phyloP scores from a whole-genome alignment of 2,113 vertebrate species.

The Coturnix japonica region DNA sequence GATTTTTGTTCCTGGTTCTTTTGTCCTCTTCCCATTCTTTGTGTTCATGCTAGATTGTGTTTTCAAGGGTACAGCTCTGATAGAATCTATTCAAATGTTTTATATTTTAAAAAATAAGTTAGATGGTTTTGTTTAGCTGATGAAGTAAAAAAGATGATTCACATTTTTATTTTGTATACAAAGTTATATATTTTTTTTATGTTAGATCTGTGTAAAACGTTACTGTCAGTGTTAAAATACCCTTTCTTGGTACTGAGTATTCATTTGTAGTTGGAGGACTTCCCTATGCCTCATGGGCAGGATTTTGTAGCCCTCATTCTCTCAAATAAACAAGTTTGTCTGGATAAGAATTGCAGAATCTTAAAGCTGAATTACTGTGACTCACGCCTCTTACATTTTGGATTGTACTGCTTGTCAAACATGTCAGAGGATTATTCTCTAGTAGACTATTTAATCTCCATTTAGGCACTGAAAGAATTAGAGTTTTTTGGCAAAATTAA shows the following conservation, averaged over 20 bases:
- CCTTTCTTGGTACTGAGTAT: neutral
- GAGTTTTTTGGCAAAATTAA: neutral
- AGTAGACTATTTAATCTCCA: neutral
- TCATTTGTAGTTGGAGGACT: neutral
- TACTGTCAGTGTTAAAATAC: neutral
- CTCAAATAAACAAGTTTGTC: neutral
- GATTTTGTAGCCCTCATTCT: neutral
- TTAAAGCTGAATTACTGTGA: neutral
- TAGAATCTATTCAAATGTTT: neutral
- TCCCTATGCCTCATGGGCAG: neutral
- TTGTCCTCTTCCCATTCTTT: neutral
- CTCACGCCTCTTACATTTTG: accelerated
- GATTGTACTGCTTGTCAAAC: neutral
- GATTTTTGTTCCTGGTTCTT: neutral
- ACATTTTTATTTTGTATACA: neutral
- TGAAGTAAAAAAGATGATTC: neutral
- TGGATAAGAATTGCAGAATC: neutral
- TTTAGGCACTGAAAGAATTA: neutral
- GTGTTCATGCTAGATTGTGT: neutral
- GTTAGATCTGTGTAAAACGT: neutral
- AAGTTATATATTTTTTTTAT: neutral
- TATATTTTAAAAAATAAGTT: neutral
- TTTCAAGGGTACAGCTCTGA: accelerated
- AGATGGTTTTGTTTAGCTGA: neutral
- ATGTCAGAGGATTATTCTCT: neutral